Evolutionary conservation across 2,113 vertebrate genomes (phyloP).

Genomic region (Pygoscelis antarcticus): DNA sequence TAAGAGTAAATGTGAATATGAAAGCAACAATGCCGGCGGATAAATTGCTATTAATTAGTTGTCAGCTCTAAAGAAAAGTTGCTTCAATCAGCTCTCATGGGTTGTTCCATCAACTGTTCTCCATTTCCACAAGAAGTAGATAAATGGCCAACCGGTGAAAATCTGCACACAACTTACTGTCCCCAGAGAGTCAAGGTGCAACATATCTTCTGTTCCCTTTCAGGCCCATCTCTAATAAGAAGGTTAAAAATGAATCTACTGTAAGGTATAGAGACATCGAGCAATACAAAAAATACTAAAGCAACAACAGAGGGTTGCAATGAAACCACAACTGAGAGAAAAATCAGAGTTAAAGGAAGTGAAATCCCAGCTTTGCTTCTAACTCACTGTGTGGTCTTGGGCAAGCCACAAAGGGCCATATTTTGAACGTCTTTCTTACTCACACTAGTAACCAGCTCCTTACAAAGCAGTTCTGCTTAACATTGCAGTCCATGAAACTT

Average conservation of each 20-base stretch:
- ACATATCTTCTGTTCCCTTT: background rate
- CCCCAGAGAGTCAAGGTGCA: background rate
- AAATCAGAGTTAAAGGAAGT: slow-evolving; percentile 42
- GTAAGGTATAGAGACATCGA: background rate
- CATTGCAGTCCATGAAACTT: background rate
- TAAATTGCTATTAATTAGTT: background rate
- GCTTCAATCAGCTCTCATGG: background rate
- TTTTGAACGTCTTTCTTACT: slow-evolving; percentile 35
- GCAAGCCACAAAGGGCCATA: background rate
- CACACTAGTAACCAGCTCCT: background rate
- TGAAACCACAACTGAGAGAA: slow-evolving; percentile 51
- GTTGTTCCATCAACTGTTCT: background rate
- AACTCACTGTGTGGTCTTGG: slow-evolving; percentile 5
- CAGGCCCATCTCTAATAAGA: background rate
- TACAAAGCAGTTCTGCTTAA: slow-evolving; percentile 28
- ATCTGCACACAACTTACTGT: background rate
- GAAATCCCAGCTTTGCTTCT: slow-evolving; percentile 11
- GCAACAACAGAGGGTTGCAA: background rate
- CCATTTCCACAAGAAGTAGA: background rate
- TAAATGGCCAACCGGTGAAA: background rate
- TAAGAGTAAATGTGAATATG: background rate
- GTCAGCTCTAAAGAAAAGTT: background rate
- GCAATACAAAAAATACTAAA: background rate
- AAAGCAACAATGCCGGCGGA: background rate
- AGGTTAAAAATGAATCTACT: background rate